A percentile compares a stretch with the other conserved stretches of the same genome.
Conservation (phyloP, 1,140 invertebrate genomes). For the Trichonephila inaurata region DNA sequence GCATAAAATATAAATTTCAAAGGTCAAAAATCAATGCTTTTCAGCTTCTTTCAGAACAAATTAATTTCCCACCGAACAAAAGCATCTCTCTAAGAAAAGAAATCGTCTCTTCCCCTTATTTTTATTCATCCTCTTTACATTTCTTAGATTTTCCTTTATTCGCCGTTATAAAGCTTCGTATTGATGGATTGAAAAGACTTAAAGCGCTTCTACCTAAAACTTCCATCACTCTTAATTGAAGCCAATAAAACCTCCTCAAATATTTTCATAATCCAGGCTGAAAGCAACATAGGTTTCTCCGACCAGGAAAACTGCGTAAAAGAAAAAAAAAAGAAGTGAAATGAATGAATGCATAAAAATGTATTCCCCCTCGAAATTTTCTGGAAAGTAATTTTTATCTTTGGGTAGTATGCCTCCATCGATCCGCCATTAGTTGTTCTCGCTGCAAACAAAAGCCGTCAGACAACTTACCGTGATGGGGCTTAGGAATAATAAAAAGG, state of each 20-base stretch:
- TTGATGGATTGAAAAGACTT: conserved; percentile 25
- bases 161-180: not conserved
- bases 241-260: conserved; percentile 43
- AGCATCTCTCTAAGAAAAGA: not conserved
- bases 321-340: not conserved
- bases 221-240: conserved; percentile 55
- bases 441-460: not conserved
- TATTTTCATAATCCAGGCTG: conserved; percentile 37
- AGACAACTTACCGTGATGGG: not conserved
- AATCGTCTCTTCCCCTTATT: not conserved
- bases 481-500: conserved; percentile 23
- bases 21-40: not conserved
- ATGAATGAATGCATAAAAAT: conserved; percentile 26
- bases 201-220: not conserved
- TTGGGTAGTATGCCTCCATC: not conserved
- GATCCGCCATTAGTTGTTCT: conserved; percentile 45
- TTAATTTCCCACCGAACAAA: conserved; percentile 33
- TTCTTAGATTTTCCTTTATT: conserved; percentile 27
- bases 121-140: not conserved
- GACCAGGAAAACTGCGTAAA: not conserved
- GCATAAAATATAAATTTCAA: not conserved
- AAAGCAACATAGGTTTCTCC: not conserved
- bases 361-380: conserved; percentile 3
- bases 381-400: conserved; percentile 15
- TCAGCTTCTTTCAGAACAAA: conserved; percentile 23